A percentile compares a stretch with the other conserved stretches of the same genome.
Conservation (phyloP, 2,888 invertebrate genomes). For the Polydrusus pterygomalis region DNA sequence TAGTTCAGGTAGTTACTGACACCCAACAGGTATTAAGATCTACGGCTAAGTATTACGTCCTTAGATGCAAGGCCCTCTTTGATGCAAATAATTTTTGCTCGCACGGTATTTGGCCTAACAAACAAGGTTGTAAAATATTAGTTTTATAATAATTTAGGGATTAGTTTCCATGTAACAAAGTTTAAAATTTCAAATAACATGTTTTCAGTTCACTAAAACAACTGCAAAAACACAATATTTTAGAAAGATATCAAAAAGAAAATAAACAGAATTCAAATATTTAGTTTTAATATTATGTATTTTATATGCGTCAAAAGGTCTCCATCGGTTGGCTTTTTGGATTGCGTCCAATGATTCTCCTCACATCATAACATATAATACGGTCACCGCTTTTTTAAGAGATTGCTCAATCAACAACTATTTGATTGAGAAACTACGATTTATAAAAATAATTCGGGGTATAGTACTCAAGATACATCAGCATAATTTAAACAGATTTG, state of each 20-base stretch:
- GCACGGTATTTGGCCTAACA: too few relatives aligned
- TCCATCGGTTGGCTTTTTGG: slow-evolving; percentile 25
- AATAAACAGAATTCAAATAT: slow-evolving; percentile 23
- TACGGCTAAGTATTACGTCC: too few relatives aligned
- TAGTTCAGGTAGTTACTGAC: too few relatives aligned
- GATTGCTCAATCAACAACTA: slow-evolving; percentile 28
- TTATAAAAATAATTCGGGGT: slow-evolving; percentile 27
- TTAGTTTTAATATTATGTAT: slow-evolving; percentile 19
- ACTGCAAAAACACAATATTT: neutral
- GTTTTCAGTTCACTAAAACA: neutral
- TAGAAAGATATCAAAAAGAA: slow-evolving; percentile 5
- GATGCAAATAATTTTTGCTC: too few relatives aligned
- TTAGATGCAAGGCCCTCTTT: too few relatives aligned
- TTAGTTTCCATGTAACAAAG: neutral
- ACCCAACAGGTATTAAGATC: too few relatives aligned
- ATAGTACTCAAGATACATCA: slow-evolving; percentile 18
- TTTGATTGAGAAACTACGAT: slow-evolving; percentile 34
- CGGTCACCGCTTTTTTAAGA: slow-evolving; percentile 44
- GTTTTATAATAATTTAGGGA: neutral
- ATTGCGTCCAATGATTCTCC: slow-evolving; percentile 15
- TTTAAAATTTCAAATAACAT: neutral
- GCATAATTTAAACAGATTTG: slow-evolving; percentile 13
- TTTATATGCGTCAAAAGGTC: slow-evolving; percentile 21
- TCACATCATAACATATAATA: slow-evolving; percentile 30
- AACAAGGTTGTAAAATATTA: neutral